Conservation (phyloP, 2,888 invertebrate species). For the Clusia tigrina region DNA sequence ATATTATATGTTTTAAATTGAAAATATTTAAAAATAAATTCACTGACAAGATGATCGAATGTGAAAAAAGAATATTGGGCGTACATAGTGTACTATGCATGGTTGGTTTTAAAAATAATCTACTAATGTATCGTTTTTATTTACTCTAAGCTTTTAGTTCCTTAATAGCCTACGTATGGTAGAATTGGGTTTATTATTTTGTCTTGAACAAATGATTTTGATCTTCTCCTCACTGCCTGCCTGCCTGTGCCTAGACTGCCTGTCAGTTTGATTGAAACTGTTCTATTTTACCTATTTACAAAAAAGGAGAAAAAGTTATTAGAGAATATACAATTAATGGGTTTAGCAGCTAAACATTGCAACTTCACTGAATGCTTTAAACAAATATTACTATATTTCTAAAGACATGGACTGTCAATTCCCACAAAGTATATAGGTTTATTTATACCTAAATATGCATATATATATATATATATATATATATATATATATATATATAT, state of each 20-base stretch:
- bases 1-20: constrained; percentile 23
- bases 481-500: too few species aligned
- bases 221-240: constrained; percentile 42
- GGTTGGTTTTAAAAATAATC: not conserved
- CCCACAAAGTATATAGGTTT: too few species aligned
- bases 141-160: not conserved
- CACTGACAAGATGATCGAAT: constrained; percentile 25
- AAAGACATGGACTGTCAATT: too few species aligned
- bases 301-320: constrained; percentile 57
- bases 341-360: constrained; percentile 21
- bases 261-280: constrained; percentile 48
- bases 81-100: constrained; percentile 7
- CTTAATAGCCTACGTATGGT: constrained; percentile 2
- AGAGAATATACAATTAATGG: constrained; percentile 35
- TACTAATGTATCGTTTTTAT: not conserved
- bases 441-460: too few species aligned
- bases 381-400: constrained; percentile 28
- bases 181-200: constrained; percentile 10
- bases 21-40: constrained; percentile 29
- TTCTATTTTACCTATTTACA: constrained; percentile 60
- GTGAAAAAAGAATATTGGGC: constrained; percentile 13
- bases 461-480: too few species aligned
- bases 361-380: constrained; percentile 19
- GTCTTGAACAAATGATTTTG: constrained; percentile 23
- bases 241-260: constrained; percentile 49